Conservation (phyloP, 2,113 vertebrate species). For the Ctenomys sociabilis region DNA sequence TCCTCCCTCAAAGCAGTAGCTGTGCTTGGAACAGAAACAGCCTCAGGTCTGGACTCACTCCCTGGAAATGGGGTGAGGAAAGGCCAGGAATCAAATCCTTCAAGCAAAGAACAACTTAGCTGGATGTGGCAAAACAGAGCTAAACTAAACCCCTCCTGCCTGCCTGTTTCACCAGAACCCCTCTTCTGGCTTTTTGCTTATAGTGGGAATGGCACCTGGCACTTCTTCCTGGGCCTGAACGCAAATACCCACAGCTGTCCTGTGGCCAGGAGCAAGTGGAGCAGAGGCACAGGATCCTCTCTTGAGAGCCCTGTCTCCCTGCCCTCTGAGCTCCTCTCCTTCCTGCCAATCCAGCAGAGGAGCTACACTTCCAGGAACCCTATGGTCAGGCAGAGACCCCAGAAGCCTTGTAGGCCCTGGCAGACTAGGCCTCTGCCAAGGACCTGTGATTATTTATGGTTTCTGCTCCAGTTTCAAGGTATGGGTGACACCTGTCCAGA, state of each 20-base stretch:
- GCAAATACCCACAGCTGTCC: background rate
- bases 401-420: background rate
- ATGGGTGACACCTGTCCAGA: background rate
- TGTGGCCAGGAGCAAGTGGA: background rate
- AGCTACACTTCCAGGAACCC: slow-evolving; percentile 8
- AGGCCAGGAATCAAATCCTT: slow-evolving; percentile 4
- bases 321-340: background rate
- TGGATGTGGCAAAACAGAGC: background rate
- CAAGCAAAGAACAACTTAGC: background rate
- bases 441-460: background rate
- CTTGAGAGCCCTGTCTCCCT: background rate
- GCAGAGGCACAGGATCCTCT: background rate
- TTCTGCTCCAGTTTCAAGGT: background rate
- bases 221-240: background rate
- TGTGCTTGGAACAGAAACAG: background rate
- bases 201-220: background rate
- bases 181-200: background rate
- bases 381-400: background rate
- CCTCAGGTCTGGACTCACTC: background rate
- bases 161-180: background rate
- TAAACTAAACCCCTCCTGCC: background rate
- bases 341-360: slow-evolving; percentile 27
- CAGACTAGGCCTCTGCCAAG: background rate
- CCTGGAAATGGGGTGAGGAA: background rate
- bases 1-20: background rate